Base-by-base conservation (phyloP, 2,113 vertebrate species). In the Pao palembangensis region DNA sequence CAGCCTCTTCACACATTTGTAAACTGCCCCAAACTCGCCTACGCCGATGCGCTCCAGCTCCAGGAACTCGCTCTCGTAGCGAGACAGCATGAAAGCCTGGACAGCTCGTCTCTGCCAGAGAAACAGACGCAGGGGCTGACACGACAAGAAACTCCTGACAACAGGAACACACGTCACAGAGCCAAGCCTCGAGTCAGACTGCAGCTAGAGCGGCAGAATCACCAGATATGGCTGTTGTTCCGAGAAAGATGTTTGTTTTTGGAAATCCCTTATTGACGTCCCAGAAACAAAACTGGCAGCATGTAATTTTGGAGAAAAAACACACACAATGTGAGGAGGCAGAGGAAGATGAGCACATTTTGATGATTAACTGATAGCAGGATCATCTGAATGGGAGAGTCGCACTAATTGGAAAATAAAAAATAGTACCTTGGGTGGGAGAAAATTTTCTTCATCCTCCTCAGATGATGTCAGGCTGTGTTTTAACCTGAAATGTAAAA, bases 1-100 rank as follows among this genome's bases (percentile, higher is more conserved):
- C 63, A 99, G 90, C 71, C 95, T 93, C 86, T 99, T 99, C 79
- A 99, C 92, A 59, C 97, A 99, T 74, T 96, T 96, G 88, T 92
- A 95, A 69, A 99, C 96, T 0, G 93, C 86, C 48, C 97, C 97
- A 78, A 98, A 99, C 73, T 95, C 93, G 23, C 97, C 97, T 58
- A 91, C 90, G 1, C 96, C 97, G 8, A 99, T 94, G 75, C 88
- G 89, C 79, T 94, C 94, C 54, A 99, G 79, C 82, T 99, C 94
- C 84, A 98, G 84, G 79, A 99, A 99, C 83, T 99, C 97, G 1
- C 93, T 94, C 87, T 94, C 89, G 34, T 98, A 99, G 17, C 96
- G 95, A 0, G 94, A 95, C 86, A 93, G 85, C 95, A 97, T 95
- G 79, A 89, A 91, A 7, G 93, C 89, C 66, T 84, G 90, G 57